A percentile compares a stretch with the other conserved stretches of the same genome.
phyloP scores from a whole-genome alignment of 2,797 vertebrate genomes.

The Molossus molossus region DNA sequence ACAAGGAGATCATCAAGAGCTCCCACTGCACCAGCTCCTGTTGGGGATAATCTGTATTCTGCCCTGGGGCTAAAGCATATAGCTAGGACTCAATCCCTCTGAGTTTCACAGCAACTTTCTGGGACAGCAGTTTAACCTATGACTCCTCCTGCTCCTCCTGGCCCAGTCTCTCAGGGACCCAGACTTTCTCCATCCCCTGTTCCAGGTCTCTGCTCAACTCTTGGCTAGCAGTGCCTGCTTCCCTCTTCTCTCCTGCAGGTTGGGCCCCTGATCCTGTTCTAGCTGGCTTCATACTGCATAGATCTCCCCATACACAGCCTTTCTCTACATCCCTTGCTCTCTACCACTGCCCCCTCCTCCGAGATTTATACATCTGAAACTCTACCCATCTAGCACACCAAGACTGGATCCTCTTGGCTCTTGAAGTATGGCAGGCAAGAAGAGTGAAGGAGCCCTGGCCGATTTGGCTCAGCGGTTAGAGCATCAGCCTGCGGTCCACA shows the following conservation, averaged over 20 bases:
- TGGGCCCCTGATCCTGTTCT: background rate
- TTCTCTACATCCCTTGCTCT: background rate
- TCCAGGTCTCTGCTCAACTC: background rate
- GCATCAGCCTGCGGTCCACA: too few relatives aligned
- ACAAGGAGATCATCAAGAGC: background rate
- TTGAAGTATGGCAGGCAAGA: background rate
- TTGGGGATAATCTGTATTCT: background rate
- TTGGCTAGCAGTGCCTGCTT: background rate
- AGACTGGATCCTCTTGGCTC: background rate
- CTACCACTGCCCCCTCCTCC: background rate
- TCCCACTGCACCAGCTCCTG: background rate
- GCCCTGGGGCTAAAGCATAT: background rate
- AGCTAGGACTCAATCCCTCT: background rate
- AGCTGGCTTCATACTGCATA: background rate
- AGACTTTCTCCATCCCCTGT: background rate
- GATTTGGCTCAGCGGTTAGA: too few relatives aligned
- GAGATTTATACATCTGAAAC: background rate
- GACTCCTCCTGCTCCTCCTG: background rate
- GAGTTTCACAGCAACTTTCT: background rate
- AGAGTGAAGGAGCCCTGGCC: background rate
- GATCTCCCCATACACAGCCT: background rate
- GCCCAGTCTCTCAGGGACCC: background rate
- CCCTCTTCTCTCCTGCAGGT: background rate
- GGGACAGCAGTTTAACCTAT: background rate
- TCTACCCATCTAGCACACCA: background rate